phyloP scores from a whole-genome alignment of 2,797 vertebrate genomes.

The Spinus pinus region DNA sequence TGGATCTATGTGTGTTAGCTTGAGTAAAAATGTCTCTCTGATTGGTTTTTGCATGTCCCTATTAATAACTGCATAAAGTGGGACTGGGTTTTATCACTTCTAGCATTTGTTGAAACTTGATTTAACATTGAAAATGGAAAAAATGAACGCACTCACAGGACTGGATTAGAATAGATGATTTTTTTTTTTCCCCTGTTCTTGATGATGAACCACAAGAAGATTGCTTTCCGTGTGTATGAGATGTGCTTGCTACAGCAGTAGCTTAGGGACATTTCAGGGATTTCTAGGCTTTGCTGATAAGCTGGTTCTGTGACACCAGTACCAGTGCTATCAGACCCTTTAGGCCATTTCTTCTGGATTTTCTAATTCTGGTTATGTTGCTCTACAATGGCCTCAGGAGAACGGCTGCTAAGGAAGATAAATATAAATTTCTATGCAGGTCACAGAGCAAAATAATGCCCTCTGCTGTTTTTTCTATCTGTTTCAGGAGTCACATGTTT shows the following conservation, averaged over 20 bases:
- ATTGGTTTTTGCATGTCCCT: neutral
- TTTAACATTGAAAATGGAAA: neutral
- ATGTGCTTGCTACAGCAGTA: neutral
- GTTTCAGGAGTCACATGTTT: neutral
- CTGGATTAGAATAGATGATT: neutral
- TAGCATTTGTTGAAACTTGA: neutral
- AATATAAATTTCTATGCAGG: neutral
- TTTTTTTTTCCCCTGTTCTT: neutral
- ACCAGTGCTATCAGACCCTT: neutral
- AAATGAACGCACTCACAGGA: neutral
- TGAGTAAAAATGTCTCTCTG: neutral
- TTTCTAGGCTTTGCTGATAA: neutral
- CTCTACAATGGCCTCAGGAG: neutral
- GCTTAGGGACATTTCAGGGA: neutral
- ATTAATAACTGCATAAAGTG: neutral
- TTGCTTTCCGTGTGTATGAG: neutral
- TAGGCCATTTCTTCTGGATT: neutral
- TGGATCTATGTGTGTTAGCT: neutral
- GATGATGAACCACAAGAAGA: neutral
- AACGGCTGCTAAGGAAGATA: neutral
- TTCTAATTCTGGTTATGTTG: neutral
- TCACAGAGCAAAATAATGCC: constrained; percentile 18
- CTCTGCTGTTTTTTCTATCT: neutral
- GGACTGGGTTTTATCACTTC: neutral
- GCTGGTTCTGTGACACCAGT: neutral